These are phyloP conservation scores for Baccha elongata DNA, from an alignment of 2,888 invertebrate genomes.

Conservation along the genomic window DNA sequence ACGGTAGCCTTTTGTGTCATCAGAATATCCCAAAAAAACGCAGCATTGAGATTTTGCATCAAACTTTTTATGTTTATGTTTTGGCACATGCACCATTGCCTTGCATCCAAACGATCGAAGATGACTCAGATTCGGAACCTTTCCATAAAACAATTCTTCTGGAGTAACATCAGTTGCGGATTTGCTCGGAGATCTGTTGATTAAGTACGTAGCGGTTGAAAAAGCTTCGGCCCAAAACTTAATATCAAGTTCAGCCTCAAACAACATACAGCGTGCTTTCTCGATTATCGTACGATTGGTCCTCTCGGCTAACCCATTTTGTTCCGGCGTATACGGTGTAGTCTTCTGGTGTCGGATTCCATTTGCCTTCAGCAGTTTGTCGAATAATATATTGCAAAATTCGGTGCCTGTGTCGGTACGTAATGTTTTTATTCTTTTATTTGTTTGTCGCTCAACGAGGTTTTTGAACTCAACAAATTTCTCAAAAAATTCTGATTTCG, in stretches of 20 bases:
- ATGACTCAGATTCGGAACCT: no score
- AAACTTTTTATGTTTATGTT: conserved; percentile 49
- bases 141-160: no score
- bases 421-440: background rate
- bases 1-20: conserved; percentile 10
- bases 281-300: conserved; percentile 8
- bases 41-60: conserved; percentile 44
- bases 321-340: background rate
- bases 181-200: no score
- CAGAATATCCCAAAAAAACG: conserved; percentile 59
- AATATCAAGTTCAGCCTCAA: background rate
- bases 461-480: conserved; percentile 27
- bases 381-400: conserved; percentile 13
- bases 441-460: background rate
- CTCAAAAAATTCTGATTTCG: conserved; percentile 10
- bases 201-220: background rate
- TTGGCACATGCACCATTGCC: conserved; percentile 58
- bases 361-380: background rate
- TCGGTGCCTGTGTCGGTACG: background rate
- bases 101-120: conserved; percentile 57
- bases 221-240: background rate
- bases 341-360: conserved; percentile 5
- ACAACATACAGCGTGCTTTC: background rate
- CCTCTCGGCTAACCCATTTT: conserved; percentile 8
- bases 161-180: no score